A percentile compares a stretch with the other conserved stretches of the same genome.
Evolutionary conservation across 2,113 vertebrate genomes (phyloP).

Genomic region (Chelonoidis abingdonii): DNA sequence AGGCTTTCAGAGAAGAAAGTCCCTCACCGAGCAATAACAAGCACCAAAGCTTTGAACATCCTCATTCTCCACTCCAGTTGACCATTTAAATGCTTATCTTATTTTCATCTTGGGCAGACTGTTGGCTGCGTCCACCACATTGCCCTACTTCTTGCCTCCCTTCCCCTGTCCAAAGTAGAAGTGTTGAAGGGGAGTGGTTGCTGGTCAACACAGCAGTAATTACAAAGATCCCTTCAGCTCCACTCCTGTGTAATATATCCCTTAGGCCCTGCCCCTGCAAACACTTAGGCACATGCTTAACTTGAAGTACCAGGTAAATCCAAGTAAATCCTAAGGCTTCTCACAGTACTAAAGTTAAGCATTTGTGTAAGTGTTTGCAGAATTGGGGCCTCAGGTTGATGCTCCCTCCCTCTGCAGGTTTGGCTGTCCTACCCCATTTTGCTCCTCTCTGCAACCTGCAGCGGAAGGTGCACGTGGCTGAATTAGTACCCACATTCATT

Average conservation of each 20-base stretch:
- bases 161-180: background rate
- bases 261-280: background rate
- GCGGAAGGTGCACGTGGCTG: background rate
- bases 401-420: background rate
- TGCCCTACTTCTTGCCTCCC: fast-evolving
- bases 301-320: background rate
- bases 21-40: background rate
- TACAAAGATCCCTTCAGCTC: background rate
- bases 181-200: background rate
- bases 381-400: background rate
- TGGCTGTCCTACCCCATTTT: background rate
- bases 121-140: background rate
- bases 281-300: fast-evolving
- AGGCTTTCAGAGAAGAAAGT: background rate
- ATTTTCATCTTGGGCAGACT: background rate
- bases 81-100: background rate
- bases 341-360: background rate
- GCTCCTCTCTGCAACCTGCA: background rate
- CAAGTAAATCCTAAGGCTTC: background rate
- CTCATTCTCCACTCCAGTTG: fast-evolving
- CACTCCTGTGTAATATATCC: background rate
- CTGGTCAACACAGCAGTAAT: background rate
- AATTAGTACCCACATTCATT: background rate
- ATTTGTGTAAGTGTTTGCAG: background rate
- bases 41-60: background rate